These are phyloP conservation scores for Yponomeuta sedellus DNA, from an alignment of 2,888 invertebrate species.

Conservation along the genomic window DNA sequence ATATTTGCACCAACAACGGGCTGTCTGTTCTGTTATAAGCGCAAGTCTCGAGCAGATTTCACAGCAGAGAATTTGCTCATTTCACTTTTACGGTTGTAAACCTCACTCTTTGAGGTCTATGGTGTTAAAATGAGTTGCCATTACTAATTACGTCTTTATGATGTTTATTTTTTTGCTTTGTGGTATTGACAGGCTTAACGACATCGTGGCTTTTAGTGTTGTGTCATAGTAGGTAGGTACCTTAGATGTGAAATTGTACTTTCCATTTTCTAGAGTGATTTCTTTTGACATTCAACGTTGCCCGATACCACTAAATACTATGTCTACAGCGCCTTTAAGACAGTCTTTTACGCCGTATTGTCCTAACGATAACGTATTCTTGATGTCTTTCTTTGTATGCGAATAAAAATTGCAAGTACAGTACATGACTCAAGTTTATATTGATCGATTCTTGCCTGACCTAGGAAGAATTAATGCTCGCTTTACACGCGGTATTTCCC, in stretches of 20 bases:
- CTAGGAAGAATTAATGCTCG: neutral
- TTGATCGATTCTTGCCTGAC: neutral
- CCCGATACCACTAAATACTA: too few relatives aligned
- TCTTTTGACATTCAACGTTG: too few relatives aligned
- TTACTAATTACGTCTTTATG: neutral
- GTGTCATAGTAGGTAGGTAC: neutral
- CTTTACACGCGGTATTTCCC: neutral
- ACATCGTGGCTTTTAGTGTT: neutral
- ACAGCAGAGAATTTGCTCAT: neutral
- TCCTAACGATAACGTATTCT: neutral
- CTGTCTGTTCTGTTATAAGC: too few relatives aligned
- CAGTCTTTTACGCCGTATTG: neutral
- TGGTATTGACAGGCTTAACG: neutral
- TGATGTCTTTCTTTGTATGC: neutral
- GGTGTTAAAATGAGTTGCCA: slow-evolving; percentile 18
- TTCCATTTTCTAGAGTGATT: too few relatives aligned
- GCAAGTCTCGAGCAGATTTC: too few relatives aligned
- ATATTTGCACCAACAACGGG: neutral
- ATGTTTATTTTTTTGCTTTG: neutral
- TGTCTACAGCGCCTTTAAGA: neutral
- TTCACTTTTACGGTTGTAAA: slow-evolving; percentile 36
- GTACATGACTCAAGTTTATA: neutral
- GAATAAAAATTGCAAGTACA: neutral
- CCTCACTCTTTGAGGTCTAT: neutral
- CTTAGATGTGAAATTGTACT: too few relatives aligned